Evolutionary conservation across 2,797 vertebrate genomes (phyloP), one percentile per base, ranked within the genome.

Genomic region (Arrhamphus sclerolepis): DNA sequence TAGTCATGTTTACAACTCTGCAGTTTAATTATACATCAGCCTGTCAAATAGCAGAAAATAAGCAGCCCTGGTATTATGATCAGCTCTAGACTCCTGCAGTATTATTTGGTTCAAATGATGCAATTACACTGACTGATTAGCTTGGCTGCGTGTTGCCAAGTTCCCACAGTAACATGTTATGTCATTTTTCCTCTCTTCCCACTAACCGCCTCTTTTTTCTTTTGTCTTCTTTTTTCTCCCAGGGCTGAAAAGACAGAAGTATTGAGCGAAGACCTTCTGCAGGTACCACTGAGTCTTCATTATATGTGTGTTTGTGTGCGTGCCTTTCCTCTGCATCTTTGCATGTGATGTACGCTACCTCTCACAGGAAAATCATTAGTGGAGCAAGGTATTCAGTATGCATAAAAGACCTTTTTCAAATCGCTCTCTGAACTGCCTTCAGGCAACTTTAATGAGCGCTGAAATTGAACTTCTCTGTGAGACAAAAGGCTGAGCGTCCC

Each of bases 231-330:
- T 81, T 28, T 58, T 66, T 75, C 49, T 78, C 80, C 14, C 76
- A 91, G 90, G 57, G 89, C 89, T 72, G 90, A 90, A 70, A 91
- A 91, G 82, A 90, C 89, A 31, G 90, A 90, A 85, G 90, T 91
- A 14, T 65, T 91, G 64, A 90, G 88, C 68, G 90, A 90, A 16
- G 89, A 90, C 63, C 82, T 90, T 17, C 76, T 90, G 49, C 90
- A 90, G 90, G 90, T 91, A 88, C 17, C 19, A 49, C 55, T 59
- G 47, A 60, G 40, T 48, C 39, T 24, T 34, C 19, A 19, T 63
- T 4, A 10, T 55, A 28, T 62, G 17, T 42, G 10, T 72, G 49
- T 62, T 19, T 60, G 16, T 65, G 28, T 56, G 2, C 60, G 17
- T 46, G 31, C 5, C 10, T 34, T 38, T 38, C 3, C 17, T 40